Percentiles rank a stretch among this genome's conserved stretches.
Conservation (phyloP, 2,797 vertebrate species). For the Psittacula echo region DNA sequence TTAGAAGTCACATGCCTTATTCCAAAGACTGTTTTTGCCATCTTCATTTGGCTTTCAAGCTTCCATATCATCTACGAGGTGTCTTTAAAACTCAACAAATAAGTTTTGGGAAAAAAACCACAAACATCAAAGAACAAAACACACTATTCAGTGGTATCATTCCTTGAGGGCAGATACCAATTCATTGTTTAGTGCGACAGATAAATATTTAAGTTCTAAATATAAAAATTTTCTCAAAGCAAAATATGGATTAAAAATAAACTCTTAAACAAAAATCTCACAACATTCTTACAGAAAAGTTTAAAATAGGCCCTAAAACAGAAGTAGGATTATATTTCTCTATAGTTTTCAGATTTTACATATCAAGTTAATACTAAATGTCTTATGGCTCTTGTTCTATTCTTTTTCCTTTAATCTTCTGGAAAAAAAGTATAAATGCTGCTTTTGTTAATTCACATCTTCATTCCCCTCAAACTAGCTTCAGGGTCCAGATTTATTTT, state of each 20-base stretch:
- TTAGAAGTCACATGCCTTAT: background rate
- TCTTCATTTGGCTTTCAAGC: background rate
- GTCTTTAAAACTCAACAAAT: background rate
- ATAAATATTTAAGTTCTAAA: background rate
- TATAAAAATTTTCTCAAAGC: background rate
- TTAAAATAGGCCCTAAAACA: background rate
- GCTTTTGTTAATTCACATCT: background rate
- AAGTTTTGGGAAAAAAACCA: background rate
- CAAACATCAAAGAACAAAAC: background rate
- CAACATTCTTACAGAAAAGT: background rate
- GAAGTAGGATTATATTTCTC: background rate
- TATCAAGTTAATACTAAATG: background rate
- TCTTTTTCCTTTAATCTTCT: background rate
- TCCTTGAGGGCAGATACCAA: background rate
- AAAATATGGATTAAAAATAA: background rate
- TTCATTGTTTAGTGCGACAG: background rate
- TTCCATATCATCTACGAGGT: background rate
- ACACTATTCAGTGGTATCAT: background rate
- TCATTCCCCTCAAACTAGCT: background rate
- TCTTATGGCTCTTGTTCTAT: background rate
- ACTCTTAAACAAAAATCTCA: background rate
- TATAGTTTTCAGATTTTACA: background rate
- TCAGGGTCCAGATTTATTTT: background rate
- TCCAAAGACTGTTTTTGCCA: background rate
- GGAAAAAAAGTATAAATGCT: background rate